Evolutionary conservation across 2,113 vertebrate species (phyloP).

Genomic region (Elanoides forficatus): DNA sequence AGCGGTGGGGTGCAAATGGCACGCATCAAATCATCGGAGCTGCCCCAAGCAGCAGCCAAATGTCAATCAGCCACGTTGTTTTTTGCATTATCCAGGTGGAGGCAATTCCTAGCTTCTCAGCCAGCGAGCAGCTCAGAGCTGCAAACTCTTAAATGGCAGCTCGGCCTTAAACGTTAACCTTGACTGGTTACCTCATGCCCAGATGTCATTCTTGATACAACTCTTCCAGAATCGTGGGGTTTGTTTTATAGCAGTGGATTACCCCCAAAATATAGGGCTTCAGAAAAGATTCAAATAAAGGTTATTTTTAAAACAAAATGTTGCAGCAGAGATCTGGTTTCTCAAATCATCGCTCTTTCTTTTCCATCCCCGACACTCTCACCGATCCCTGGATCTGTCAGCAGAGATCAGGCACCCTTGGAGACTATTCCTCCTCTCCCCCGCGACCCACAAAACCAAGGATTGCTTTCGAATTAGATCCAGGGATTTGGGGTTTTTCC

Average conservation of each 20-base stretch:
- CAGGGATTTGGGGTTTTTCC: neutral
- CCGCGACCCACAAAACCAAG: neutral
- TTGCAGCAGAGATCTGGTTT: neutral
- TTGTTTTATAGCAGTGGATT: accelerated
- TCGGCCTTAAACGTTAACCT: neutral
- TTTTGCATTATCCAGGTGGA: neutral
- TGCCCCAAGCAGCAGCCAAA: neutral
- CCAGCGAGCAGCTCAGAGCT: neutral
- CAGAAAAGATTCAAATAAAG: accelerated
- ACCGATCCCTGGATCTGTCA: accelerated
- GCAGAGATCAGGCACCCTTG: neutral
- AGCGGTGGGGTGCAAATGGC: neutral
- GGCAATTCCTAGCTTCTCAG: neutral
- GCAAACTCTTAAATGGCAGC: neutral
- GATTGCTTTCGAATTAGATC: accelerated
- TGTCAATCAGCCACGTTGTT: neutral
- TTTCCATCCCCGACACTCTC: accelerated
- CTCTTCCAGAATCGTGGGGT: neutral
- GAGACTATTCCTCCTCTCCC: neutral
- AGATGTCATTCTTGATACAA: neutral
- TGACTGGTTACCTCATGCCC: accelerated
- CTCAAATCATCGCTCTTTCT: neutral
- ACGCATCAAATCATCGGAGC: neutral
- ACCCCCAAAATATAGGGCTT: neutral
- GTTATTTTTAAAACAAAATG: neutral